phyloP scores from a whole-genome alignment of 1,140 invertebrate species.

The Stratiolaelaps scimitus region DNA sequence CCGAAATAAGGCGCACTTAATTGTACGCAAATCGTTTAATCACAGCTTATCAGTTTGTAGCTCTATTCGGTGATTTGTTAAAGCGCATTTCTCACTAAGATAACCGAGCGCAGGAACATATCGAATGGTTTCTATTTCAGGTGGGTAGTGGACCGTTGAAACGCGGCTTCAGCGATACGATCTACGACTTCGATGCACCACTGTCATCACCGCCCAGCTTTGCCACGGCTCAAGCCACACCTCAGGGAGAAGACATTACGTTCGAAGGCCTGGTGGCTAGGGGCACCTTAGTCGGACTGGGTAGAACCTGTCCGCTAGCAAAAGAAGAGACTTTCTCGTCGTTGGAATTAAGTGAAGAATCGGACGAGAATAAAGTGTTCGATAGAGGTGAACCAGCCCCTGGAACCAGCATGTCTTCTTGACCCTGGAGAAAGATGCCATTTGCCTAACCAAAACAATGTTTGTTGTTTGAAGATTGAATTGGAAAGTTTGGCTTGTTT shows the following conservation, averaged over 20 bases:
- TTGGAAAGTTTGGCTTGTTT: too few species aligned
- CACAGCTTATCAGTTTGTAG: too few species aligned
- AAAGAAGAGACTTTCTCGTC: constrained; percentile 13
- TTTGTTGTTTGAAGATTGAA: too few species aligned
- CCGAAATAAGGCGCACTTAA: too few species aligned
- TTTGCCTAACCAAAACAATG: constrained; percentile 2
- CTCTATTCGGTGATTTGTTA: too few species aligned
- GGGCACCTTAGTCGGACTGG: too few species aligned
- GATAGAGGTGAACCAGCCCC: background rate
- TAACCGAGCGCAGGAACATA: too few species aligned
- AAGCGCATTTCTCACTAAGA: too few species aligned
- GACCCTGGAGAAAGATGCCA: constrained; percentile 17
- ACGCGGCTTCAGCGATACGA: constrained; percentile 24
- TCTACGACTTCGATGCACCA: constrained; percentile 23
- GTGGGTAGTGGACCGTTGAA: constrained; percentile 7
- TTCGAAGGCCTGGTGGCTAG: too few species aligned
- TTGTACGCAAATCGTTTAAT: too few species aligned
- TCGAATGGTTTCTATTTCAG: too few species aligned
- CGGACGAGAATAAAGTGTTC: constrained; percentile 12
- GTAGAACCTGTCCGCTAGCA: background rate
- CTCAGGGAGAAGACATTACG: too few species aligned
- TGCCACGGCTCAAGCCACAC: background rate
- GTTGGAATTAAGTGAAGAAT: constrained; percentile 23
- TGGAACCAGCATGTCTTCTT: background rate
- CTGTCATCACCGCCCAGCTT: background rate